Conservation (phyloP, 2,888 invertebrate species). For the Tigriopus californicus region DNA sequence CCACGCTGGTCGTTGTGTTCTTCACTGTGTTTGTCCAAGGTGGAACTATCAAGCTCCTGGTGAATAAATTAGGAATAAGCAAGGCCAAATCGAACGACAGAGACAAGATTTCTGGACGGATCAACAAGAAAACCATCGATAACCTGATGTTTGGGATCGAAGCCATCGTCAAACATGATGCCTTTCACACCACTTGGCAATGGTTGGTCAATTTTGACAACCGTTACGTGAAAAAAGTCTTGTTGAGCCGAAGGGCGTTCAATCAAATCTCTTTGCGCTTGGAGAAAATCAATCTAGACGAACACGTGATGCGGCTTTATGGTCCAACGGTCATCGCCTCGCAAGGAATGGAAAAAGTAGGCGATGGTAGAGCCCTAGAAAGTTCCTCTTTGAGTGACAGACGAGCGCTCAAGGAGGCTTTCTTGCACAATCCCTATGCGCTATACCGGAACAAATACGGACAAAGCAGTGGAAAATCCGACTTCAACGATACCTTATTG, state of each 20-base stretch:
- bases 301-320: conserved; percentile 8
- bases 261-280: not conserved
- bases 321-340: not conserved
- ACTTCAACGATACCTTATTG: too few relatives aligned
- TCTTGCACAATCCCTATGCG: too few relatives aligned
- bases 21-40: conserved; percentile 29
- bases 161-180: not conserved
- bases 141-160: conserved; percentile 9
- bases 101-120: not conserved
- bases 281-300: conserved; percentile 10
- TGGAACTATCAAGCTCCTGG: conserved; percentile 34
- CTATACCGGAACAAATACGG: too few relatives aligned
- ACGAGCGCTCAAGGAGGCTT: too few relatives aligned
- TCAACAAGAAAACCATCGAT: conserved; percentile 1
- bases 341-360: too few relatives aligned
- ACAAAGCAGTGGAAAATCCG: too few relatives aligned
- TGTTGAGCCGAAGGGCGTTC: not conserved
- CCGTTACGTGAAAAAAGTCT: not conserved
- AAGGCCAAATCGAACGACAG: conserved; percentile 21
- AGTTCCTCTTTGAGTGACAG: too few relatives aligned
- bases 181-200: not conserved
- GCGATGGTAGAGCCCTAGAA: too few relatives aligned
- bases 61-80: conserved; percentile 30
- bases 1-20: conserved; percentile 34
- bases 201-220: not conserved